These are phyloP conservation scores for Drosophila fuyamai DNA, from an alignment of 1,140 invertebrate genomes.

Conservation along the genomic window DNA sequence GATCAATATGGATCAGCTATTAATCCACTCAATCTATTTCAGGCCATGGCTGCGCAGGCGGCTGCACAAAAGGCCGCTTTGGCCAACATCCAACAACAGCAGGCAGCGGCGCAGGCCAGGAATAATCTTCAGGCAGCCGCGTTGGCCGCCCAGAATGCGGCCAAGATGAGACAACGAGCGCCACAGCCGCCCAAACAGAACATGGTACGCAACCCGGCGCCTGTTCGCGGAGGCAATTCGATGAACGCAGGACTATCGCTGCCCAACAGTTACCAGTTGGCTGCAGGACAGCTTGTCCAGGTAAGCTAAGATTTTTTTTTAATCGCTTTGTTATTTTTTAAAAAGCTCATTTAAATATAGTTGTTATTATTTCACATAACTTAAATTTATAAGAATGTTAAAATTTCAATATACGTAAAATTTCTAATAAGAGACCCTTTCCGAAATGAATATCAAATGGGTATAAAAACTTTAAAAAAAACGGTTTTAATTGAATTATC, in stretches of 20 bases:
- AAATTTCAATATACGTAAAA: too few relatives aligned
- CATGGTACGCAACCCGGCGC: conserved; percentile 65
- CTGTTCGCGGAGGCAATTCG: conserved; percentile 54
- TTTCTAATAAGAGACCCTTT: too few relatives aligned
- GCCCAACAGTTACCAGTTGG: conserved; percentile 81
- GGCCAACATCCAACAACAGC: conserved; percentile 80
- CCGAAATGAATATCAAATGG: too few relatives aligned
- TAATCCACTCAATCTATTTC: neutral
- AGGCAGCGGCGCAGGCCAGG: conserved; percentile 72
- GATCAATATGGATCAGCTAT: neutral
- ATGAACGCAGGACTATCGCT: conserved; percentile 60
- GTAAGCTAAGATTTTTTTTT: conserved; percentile 29
- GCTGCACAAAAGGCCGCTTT: conserved; percentile 82
- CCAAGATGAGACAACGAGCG: conserved; percentile 74
- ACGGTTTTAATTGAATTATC: neutral
- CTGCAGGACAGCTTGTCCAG: conserved; percentile 79
- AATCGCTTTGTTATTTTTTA: too few relatives aligned
- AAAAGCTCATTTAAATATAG: too few relatives aligned
- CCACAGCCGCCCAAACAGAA: conserved; percentile 62
- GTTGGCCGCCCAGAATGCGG: conserved; percentile 78
- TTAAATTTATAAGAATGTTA: too few relatives aligned
- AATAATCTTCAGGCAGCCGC: conserved; percentile 80
- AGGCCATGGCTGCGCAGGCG: conserved; percentile 84
- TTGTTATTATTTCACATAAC: too few relatives aligned
- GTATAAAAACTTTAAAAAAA: too few relatives aligned